Conservation (phyloP, 2,113 vertebrate genomes). For the Nycticebus coucang region DNA sequence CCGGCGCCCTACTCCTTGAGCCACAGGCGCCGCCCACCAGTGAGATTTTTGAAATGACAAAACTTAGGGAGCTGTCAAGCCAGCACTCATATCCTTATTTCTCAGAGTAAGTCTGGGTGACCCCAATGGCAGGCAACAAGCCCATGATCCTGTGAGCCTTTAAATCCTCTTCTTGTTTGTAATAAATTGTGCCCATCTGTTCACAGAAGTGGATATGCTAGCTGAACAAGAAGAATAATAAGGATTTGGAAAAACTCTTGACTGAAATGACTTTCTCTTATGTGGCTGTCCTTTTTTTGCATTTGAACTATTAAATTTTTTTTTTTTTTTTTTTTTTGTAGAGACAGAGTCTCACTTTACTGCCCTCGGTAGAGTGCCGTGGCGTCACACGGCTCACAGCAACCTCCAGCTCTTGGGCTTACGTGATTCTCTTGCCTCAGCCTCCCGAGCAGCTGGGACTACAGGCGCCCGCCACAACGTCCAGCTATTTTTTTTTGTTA, state of each 20-base stretch:
- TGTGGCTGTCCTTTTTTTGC: not conserved
- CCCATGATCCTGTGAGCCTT: not conserved
- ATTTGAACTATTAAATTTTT: not conserved
- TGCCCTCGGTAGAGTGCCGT: too few relatives aligned
- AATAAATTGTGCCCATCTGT: not conserved
- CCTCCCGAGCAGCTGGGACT: too few relatives aligned
- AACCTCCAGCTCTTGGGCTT: too few relatives aligned
- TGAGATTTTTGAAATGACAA: not conserved
- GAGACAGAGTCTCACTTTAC: too few relatives aligned
- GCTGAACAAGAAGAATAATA: not conserved
- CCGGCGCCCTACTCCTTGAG: too few relatives aligned
- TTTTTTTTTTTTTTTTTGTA: too few relatives aligned
- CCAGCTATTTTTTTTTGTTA: too few relatives aligned
- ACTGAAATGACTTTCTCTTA: not conserved
- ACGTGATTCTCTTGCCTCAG: too few relatives aligned
- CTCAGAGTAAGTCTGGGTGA: not conserved
- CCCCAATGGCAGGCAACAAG: not conserved
- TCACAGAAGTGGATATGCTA: not conserved
- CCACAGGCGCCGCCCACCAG: too few relatives aligned
- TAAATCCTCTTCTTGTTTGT: slow-evolving; percentile 20
- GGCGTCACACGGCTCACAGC: too few relatives aligned
- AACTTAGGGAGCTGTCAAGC: not conserved
- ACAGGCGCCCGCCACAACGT: too few relatives aligned
- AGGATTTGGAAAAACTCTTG: not conserved
- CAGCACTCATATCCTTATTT: not conserved